Evolutionary conservation across 2,797 vertebrate genomes (phyloP).

Genomic region (Cynopterus sphinx): DNA sequence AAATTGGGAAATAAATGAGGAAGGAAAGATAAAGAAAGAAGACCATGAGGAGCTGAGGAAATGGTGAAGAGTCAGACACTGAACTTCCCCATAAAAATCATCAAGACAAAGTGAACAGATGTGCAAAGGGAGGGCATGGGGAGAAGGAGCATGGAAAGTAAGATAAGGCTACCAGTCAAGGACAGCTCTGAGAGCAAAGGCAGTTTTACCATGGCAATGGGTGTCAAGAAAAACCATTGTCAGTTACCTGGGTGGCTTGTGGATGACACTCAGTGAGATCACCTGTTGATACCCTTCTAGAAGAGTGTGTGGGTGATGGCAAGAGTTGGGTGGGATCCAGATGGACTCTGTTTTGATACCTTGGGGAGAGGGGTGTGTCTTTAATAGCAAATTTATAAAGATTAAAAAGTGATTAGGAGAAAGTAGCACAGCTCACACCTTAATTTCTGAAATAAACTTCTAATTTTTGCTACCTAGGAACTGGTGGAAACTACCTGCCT

Average conservation of each 20-base stretch:
- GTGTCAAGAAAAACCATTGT: not conserved
- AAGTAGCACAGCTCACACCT: not conserved
- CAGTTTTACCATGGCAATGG: not conserved
- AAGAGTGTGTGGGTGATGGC: not conserved
- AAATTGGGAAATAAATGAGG: not conserved
- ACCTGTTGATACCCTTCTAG: not conserved
- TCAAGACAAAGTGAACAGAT: not conserved
- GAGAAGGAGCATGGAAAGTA: not conserved
- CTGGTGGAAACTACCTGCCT: not conserved
- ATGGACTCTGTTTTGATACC: not conserved
- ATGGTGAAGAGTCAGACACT: not conserved
- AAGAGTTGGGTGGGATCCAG: not conserved
- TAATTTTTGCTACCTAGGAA: conserved; percentile 1
- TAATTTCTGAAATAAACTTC: not conserved
- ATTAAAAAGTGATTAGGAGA: not conserved
- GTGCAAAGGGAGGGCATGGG: not conserved
- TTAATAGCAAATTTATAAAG: not conserved
- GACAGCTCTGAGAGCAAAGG: not conserved
- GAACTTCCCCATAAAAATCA: not conserved
- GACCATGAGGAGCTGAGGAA: not conserved
- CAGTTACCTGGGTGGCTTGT: not conserved
- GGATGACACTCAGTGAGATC: not conserved
- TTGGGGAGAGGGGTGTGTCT: not conserved
- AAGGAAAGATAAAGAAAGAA: not conserved
- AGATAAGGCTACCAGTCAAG: not conserved